Evolutionary conservation across 2,113 vertebrate species (phyloP).

Genomic region (Passer domesticus): DNA sequence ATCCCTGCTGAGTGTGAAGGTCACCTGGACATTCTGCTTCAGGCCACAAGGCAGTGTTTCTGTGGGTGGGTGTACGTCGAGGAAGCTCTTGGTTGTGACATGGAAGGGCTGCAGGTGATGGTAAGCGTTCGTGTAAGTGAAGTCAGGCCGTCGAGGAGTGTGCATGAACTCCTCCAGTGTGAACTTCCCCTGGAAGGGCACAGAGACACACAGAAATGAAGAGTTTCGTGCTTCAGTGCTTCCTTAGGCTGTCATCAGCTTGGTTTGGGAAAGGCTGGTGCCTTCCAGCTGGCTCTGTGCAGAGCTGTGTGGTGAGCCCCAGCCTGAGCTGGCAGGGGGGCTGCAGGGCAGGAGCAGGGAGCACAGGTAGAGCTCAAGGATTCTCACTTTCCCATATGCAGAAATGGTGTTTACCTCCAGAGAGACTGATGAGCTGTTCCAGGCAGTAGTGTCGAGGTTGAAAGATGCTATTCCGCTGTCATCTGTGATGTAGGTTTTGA

Average conservation of each 20-base stretch:
- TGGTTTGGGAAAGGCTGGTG: not conserved
- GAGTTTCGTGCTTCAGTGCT: not conserved
- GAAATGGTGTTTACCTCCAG: conserved; percentile 51
- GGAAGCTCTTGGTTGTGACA: conserved; percentile 53
- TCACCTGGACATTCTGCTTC: conserved; percentile 52
- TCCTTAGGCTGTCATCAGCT: not conserved
- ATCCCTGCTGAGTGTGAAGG: conserved; percentile 30
- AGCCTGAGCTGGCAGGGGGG: not conserved
- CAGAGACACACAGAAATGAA: not conserved
- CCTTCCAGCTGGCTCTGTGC: not conserved
- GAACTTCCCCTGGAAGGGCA: conserved; percentile 57
- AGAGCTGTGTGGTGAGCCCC: not conserved
- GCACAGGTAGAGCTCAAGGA: not conserved
- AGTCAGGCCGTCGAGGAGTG: not conserved
- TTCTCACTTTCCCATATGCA: not conserved
- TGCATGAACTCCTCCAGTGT: conserved; percentile 2
- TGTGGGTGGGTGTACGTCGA: conserved; percentile 3
- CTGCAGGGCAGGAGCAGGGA: not conserved
- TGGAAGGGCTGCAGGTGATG: conserved; percentile 62
- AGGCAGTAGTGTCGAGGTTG: conserved; percentile 50
- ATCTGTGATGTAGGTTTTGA: conserved; percentile 59
- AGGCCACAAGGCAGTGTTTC: conserved; percentile 41
- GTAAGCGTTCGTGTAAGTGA: conserved; percentile 13
- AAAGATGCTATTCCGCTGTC: conserved; percentile 19
- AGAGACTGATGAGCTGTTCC: conserved; percentile 51